Base-by-base conservation (phyloP, 2,797 vertebrate genomes). In the Tragelaphus eurycerus region DNA sequence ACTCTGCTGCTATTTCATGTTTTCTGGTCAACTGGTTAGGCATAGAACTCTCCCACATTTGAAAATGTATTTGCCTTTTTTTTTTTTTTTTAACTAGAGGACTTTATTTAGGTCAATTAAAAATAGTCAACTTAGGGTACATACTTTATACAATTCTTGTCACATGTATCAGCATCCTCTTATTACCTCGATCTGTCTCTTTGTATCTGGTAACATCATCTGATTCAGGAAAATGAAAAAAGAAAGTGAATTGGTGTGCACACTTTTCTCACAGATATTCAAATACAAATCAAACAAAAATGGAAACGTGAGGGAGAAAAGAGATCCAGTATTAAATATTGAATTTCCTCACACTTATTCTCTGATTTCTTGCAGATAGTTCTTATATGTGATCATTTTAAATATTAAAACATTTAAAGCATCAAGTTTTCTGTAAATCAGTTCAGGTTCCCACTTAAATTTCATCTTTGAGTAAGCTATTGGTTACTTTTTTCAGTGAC, bases 231-330 rank as follows among this genome's bases (percentile, higher is more conserved):
- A 59, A 95, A 54, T 15, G 29, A 84, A 67, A 83, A 55, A 82
- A 83, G 34, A 92, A 74, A 50, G 15, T 81, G 55, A 84, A 38
- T 79, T 50, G 60, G 11, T 64, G 57, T 62, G 27, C 17, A 86
- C 21, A 46, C 38, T 78, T 93, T 23, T 34, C 38, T 83, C 34
- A 85, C 38, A 88, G 76, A 54, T 90, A 92, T 89, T 96, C 57
- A 94, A 89, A 59, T 48, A 60, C 15, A 93, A 93, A 92, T 64
- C 8, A 79, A 89, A 85, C 7, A 43, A 92, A 92, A 96, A 95
- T 57, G 46, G 46, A 82, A 92, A 93, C 67, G 23, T 46, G 13
- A 71, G n/a, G 4, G 23, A 88, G 12, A 81, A 90, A 89, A 87
- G 34, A 88, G 48, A 60, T 43, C 9, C 13, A 52, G 27, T 11